phyloP scores from a whole-genome alignment of 2,113 vertebrate species.

The Illadopsis cleaveri region DNA sequence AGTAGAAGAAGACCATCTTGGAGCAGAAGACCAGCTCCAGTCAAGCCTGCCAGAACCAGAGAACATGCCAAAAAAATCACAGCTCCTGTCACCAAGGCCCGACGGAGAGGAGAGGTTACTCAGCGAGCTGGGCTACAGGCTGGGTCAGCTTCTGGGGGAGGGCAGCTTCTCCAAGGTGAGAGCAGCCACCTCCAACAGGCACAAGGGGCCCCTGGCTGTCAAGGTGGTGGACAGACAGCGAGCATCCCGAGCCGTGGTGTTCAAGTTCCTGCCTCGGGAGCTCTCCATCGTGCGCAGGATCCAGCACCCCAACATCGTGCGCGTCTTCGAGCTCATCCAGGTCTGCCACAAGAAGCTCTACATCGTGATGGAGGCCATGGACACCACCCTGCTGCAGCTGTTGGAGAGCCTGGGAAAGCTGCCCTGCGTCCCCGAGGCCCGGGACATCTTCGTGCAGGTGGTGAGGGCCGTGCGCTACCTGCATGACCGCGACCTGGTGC shows the following conservation, averaged over 20 bases:
- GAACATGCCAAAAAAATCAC: not conserved
- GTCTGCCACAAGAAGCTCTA: conserved; percentile 70
- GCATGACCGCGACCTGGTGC: conserved; percentile 77
- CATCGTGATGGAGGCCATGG: conserved; percentile 80
- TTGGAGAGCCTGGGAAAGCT: conserved; percentile 66
- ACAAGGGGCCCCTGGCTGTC: conserved; percentile 74
- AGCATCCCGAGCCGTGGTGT: conserved; percentile 58
- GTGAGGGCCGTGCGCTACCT: conserved; percentile 73
- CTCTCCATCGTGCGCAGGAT: conserved; percentile 72
- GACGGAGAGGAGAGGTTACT: conserved; percentile 70
- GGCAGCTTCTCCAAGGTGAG: conserved; percentile 82
- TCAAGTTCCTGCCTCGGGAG: conserved; percentile 80
- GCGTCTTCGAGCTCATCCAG: conserved; percentile 76
- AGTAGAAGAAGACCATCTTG: not conserved
- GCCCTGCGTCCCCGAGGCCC: conserved; percentile 49
- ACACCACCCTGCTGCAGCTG: conserved; percentile 74
- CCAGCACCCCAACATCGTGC: conserved; percentile 77
- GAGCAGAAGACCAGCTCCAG: conserved; percentile 28
- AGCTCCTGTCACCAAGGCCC: not conserved
- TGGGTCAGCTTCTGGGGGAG: conserved; percentile 72
- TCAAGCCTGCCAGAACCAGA: not conserved
- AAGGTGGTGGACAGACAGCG: conserved; percentile 77
- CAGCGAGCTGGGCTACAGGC: conserved; percentile 73
- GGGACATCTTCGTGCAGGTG: conserved; percentile 76
- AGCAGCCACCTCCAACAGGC: conserved; percentile 74